Conservation (phyloP, 2,113 vertebrate genomes). For the Pollimyrus isidori region DNA sequence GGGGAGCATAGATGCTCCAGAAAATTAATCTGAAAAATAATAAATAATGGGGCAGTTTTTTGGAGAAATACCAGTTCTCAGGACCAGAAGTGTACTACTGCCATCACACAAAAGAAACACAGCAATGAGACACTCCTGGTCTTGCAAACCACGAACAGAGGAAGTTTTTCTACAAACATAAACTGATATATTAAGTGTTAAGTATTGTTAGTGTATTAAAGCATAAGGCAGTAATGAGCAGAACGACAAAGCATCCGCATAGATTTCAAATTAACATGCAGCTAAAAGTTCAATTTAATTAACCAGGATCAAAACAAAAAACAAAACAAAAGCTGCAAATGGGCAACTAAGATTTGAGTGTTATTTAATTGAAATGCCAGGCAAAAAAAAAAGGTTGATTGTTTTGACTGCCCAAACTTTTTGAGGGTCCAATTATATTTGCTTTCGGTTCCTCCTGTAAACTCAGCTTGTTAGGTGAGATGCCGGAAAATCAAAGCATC, state of each 20-base stretch:
- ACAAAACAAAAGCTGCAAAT: neutral
- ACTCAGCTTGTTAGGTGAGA: neutral
- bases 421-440: neutral
- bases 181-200: neutral
- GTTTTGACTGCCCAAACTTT: neutral
- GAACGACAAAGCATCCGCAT: neutral
- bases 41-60: neutral
- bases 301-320: neutral
- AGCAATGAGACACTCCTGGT: neutral
- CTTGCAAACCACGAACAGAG: neutral
- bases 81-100: neutral
- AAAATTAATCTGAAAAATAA: neutral
- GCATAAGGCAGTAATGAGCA: neutral
- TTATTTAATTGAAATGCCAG: neutral
- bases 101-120: neutral
- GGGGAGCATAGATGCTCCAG: neutral
- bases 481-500: neutral
- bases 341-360: neutral
- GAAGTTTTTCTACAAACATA: neutral
- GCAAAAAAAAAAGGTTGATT: neutral
- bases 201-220: neutral
- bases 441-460: neutral
- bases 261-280: neutral
- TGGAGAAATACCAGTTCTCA: neutral
- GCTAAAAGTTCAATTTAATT: neutral